Evolutionary conservation across 2,888 invertebrate species (phyloP), one percentile per base, ranked within the genome.

Genomic region (Noctua comes): DNA sequence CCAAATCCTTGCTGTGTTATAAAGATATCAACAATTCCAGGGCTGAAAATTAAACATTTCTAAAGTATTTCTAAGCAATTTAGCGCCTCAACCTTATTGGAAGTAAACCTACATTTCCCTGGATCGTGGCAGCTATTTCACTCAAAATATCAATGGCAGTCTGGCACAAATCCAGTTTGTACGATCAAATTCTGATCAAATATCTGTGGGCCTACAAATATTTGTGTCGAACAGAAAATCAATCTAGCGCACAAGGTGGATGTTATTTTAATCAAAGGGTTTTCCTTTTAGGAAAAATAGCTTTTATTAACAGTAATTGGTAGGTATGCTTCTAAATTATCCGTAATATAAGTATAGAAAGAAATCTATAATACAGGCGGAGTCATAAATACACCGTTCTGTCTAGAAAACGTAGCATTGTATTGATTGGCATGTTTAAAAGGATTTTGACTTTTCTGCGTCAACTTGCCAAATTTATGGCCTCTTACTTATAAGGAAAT

Each of bases 111-210:
- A 43, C 4, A 36, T 51, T 51, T 16, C 18, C 18, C 2, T 11
- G 27, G 2, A 46, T 16, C 16, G 43, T 24, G 2, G 6, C 27
- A 36, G 48, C 7, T 6, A 48, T 57, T 21, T n/a, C 13, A 43
- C 59, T 57, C 43, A 68, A 18, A 57, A 77, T 59, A 83, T 77
- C 3, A 36, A 21, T 64, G 64, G 36, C 4, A 10, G 36, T 11
- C 40, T 83, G 83, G 78, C 78, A 77, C 10, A 31, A 83, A 65
- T 80, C 80, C 83, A 80, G 65, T 43, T 77, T 27, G 69, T 66
- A 21, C 43, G 31, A 65, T 43, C 54, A 65, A 77, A 69, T 66
- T 77, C 69, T 59, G 69, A 83, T 80, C 78, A 77, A 80, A 83
- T 83, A 68, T 36, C 68, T 43, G 36, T 18, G n/a, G 16, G 18